Percentiles rank a stretch among this genome's conserved stretches.
These are phyloP conservation scores for Lytechinus variegatus DNA, from an alignment of 35 echinoderm and acorn worm species.

Conservation along the genomic window DNA sequence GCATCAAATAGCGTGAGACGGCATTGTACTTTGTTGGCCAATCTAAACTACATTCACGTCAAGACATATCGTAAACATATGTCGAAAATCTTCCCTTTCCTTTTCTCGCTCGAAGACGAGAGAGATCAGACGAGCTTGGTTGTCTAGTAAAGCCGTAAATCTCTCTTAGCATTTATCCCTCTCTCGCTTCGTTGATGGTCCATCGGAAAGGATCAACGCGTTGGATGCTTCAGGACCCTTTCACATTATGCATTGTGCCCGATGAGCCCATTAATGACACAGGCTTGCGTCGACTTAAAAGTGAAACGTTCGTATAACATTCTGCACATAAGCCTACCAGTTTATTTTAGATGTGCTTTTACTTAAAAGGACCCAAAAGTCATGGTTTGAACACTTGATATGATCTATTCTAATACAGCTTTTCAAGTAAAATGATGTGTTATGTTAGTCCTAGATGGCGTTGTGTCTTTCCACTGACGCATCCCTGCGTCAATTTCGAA, in stretches of 20 bases:
- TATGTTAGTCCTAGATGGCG: too few species aligned
- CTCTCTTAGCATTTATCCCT: background rate
- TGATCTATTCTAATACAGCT: too few species aligned
- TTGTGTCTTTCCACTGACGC: too few species aligned
- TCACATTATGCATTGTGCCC: background rate
- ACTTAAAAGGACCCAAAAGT: too few species aligned
- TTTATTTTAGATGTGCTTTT: too few species aligned
- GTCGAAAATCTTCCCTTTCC: background rate
- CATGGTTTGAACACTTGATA: too few species aligned
- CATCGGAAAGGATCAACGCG: background rate
- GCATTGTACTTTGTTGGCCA: background rate
- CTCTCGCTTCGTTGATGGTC: background rate
- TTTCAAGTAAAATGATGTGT: too few species aligned
- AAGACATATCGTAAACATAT: background rate
- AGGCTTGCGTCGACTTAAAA: too few species aligned
- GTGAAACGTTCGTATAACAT: too few species aligned
- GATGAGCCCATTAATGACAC: background rate
- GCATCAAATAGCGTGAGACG: background rate
- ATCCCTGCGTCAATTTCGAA: too few species aligned
- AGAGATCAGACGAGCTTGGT: background rate
- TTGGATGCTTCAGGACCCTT: background rate
- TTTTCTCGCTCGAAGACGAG: background rate
- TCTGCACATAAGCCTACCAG: too few species aligned
- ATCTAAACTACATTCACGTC: background rate
- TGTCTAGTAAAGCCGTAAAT: constrained; percentile 11